Base-by-base conservation (phyloP, 2,888 invertebrate species). In the Lottia gigantea region DNA sequence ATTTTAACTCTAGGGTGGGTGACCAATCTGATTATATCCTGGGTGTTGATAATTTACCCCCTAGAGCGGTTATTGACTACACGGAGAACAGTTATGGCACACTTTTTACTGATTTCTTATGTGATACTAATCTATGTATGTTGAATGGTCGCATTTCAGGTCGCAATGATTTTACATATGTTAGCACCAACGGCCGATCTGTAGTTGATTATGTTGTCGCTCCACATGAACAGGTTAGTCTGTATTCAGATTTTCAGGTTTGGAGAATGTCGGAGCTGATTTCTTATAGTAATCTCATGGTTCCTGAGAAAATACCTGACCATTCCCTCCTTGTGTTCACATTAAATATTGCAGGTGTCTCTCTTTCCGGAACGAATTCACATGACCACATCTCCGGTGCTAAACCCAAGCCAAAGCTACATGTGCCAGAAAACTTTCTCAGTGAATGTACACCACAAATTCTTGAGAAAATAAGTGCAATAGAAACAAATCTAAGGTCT, bases 121-220 rank as follows among this genome's bases (percentile, higher is more conserved):
- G 49, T n/a, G 49, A 49, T 49, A 49, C 49, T 23, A 40, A n/a
- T 67, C 45, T 69, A 40, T 68, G 68, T 46, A 68, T 62, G 61
- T 46, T 45, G 25, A 68, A 45, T 26, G 68, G 46, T n/a, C 49
- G 49, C 26, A 31, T n/a, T n/a, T 61, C 16, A 14, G 61, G 40
- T 19, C 61, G 62, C 23, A 68, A 68, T 62, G 46, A 68, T 62
- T 68, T 62, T 25, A 68, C 68, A 4, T 31, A 62, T 46, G 62
- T 55, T 40, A 55, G 55, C 19, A 61, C 61, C 23, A 49, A 55
- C 14, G 68, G 68, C 62, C 47, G 46, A 31, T 68, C 68, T 23
- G 68, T 68, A n/a, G 68, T 68, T 46, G 68, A 68, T 46, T 68
- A 68, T 62, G 62, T 68, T 15, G 40, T 68, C 46, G 31, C 40